Evolutionary conservation across 2,113 vertebrate species (phyloP).

Genomic region (Ariopsis seemanni): DNA sequence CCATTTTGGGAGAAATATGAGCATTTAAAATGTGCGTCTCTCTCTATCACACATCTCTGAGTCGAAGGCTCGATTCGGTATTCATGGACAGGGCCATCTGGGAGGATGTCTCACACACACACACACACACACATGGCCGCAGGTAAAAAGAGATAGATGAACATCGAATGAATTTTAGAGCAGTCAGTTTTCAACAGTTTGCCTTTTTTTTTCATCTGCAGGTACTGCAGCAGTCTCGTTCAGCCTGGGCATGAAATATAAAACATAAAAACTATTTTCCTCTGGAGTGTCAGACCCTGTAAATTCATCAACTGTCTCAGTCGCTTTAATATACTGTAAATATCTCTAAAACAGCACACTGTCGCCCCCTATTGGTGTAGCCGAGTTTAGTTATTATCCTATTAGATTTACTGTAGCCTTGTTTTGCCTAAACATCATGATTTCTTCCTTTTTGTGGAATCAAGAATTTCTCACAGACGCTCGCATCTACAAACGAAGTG

Average conservation of each 20-base stretch:
- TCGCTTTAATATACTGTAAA: not conserved
- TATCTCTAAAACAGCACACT: not conserved
- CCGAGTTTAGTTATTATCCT: not conserved
- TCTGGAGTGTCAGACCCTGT: not conserved
- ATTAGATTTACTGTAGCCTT: not conserved
- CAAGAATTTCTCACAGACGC: not conserved
- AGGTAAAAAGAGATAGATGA: not conserved
- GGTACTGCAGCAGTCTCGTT: not conserved
- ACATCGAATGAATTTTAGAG: not conserved
- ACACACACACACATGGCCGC: conserved; percentile 6
- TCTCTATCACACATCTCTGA: conserved; percentile 4
- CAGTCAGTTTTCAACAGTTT: conserved; percentile 1
- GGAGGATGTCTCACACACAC: not conserved
- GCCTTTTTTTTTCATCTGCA: not conserved
- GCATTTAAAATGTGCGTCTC: conserved; percentile 4
- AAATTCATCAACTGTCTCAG: not conserved
- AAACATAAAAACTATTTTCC: not conserved
- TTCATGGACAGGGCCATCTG: conserved; percentile 7
- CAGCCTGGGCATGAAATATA: not conserved
- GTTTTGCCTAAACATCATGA: not conserved
- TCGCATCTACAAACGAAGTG: too few species aligned
- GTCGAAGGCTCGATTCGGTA: not conserved
- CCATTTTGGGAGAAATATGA: conserved; percentile 16
- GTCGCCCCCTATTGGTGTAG: not conserved
- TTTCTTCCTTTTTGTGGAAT: not conserved